Evolutionary conservation across 1,140 invertebrate genomes (phyloP).

Genomic region (Polyergus mexicanus): DNA sequence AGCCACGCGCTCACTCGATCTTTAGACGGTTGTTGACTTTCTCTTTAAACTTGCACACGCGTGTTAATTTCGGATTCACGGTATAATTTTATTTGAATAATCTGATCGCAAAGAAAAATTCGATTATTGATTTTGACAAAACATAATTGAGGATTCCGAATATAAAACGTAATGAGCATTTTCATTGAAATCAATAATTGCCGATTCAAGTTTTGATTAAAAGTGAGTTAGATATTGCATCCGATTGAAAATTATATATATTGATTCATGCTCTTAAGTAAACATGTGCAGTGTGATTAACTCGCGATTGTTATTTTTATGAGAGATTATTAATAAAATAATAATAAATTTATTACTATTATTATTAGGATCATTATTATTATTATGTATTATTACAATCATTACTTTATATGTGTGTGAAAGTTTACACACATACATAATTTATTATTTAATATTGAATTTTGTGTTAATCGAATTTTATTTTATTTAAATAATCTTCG

Average conservation of each 20-base stretch:
- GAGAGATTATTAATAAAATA: not conserved
- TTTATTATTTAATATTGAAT: not conserved
- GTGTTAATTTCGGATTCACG: not conserved
- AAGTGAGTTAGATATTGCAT: not conserved
- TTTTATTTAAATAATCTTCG: not conserved
- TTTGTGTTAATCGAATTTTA: not conserved
- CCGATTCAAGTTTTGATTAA: not conserved
- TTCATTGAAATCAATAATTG: not conserved
- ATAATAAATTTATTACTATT: not conserved
- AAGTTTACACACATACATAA: not conserved
- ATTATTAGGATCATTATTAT: slow-evolving; percentile 1
- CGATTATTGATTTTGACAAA: not conserved
- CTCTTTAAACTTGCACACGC: slow-evolving; percentile 61
- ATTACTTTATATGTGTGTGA: not conserved
- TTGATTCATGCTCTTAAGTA: not conserved
- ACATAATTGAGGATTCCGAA: not conserved
- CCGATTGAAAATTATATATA: not conserved
- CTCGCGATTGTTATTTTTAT: too few species aligned
- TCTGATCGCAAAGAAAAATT: not conserved
- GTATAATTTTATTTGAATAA: not conserved
- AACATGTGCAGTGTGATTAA: too few species aligned
- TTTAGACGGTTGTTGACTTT: slow-evolving; percentile 68
- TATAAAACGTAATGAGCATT: not conserved
- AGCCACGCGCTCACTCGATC: slow-evolving; percentile 8
- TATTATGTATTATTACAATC: not conserved